These are phyloP conservation scores for Allophyes oxyacanthae DNA, from an alignment of 2,888 invertebrate genomes.

Conservation along the genomic window DNA sequence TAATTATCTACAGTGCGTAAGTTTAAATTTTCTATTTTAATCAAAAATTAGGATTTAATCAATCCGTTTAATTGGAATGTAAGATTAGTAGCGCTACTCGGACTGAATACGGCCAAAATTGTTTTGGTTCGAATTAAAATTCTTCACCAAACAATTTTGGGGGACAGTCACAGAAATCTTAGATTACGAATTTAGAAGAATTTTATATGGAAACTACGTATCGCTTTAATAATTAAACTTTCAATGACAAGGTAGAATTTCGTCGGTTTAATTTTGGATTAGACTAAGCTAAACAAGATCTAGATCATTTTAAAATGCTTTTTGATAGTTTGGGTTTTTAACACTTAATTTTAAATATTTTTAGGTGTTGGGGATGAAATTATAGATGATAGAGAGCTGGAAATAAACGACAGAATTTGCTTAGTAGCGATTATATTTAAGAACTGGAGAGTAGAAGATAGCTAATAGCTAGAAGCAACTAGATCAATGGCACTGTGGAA, in stretches of 20 bases:
- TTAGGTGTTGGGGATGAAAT: slow-evolving; percentile 43
- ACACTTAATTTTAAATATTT: slow-evolving; percentile 47
- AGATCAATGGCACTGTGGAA: slow-evolving; percentile 87
- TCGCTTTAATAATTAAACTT: slow-evolving; percentile 77
- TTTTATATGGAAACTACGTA: slow-evolving; percentile 85
- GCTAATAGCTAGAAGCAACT: slow-evolving; percentile 82
- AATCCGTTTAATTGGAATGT: slow-evolving; percentile 83
- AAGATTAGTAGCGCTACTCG: slow-evolving; percentile 80
- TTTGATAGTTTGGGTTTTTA: slow-evolving; percentile 52
- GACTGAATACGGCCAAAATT: slow-evolving; percentile 64
- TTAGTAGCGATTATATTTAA: slow-evolving; percentile 62
- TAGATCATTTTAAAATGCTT: slow-evolving; percentile 73
- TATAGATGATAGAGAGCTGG: slow-evolving; percentile 41
- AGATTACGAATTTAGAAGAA: slow-evolving; percentile 85
- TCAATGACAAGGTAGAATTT: slow-evolving; percentile 77
- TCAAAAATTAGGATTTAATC: slow-evolving; percentile 77
- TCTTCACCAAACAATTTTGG: slow-evolving; percentile 52
- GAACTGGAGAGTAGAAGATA: slow-evolving; percentile 76
- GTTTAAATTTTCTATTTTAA: slow-evolving; percentile 85
- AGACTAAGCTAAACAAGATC: slow-evolving; percentile 83
- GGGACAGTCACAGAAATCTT: slow-evolving; percentile 75
- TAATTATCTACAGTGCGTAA: slow-evolving; percentile 87
- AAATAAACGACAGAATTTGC: slow-evolving; percentile 60
- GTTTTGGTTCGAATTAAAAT: slow-evolving; percentile 53
- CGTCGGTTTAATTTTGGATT: slow-evolving; percentile 80